phyloP scores from a whole-genome alignment of 2,888 invertebrate genomes.

The Quadriops clusia region DNA sequence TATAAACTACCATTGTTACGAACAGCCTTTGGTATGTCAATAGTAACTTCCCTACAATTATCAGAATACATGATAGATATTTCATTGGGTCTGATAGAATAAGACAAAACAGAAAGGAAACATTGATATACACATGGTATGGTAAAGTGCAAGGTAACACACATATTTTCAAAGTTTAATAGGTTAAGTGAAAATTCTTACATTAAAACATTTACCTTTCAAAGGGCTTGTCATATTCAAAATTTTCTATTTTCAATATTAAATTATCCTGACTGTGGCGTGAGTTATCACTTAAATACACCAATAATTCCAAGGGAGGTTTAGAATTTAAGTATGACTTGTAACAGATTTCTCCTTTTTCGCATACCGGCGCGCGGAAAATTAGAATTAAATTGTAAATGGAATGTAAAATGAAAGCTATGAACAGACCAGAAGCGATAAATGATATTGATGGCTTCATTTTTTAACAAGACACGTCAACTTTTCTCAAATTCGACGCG shows the following conservation, averaged over 20 bases:
- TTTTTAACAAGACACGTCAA: constrained; percentile 10
- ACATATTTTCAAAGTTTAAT: too few species aligned
- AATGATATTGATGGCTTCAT: constrained; percentile 46
- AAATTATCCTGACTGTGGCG: constrained; percentile 45
- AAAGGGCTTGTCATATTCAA: constrained; percentile 50
- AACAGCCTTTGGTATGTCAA: constrained; percentile 62
- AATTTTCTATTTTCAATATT: constrained; percentile 48
- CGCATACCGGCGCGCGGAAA: constrained; percentile 60
- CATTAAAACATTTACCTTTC: constrained; percentile 36
- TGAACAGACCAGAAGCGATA: constrained; percentile 51
- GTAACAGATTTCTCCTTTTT: constrained; percentile 51
- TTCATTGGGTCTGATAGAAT: neutral
- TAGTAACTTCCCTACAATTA: constrained; percentile 46
- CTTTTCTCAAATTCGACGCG: too few species aligned
- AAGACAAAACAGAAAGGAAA: too few species aligned
- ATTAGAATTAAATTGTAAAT: constrained; percentile 65
- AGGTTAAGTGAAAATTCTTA: too few species aligned
- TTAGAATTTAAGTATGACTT: constrained; percentile 54
- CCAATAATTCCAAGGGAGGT: constrained; percentile 56
- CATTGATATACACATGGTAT: too few species aligned
- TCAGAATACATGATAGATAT: constrained; percentile 4
- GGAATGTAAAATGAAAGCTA: constrained; percentile 58
- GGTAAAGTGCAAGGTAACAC: too few species aligned
- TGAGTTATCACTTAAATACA: constrained; percentile 53
- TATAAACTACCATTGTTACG: constrained; percentile 75